Evolutionary conservation across 2,797 vertebrate species (phyloP), one percentile per base, ranked within the genome.

Genomic region (Craterocephalus amniculus): DNA sequence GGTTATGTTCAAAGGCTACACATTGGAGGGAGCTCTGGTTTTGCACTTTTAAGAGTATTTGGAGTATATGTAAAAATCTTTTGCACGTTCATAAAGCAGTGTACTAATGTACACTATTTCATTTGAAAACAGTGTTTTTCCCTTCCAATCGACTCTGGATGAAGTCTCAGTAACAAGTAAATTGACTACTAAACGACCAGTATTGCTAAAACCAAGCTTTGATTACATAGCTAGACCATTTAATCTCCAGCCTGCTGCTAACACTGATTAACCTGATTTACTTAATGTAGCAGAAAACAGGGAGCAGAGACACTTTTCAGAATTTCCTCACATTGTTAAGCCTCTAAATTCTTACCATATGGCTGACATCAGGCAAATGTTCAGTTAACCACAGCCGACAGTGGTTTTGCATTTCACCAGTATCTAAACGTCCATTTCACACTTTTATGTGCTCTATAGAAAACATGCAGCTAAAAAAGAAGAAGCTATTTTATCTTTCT

Each of bases 401-500:
- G 48, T 9, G 22, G n/a, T 11, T 24, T 51, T 3, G 76, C 65
- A 63, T 58, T 36, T 80, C 34, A 72, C 67, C 51, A 76, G 72
- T 48, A 35, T 79, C 45, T 70, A 31, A 31, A 66, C 70, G 77
- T 79, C 58, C 80, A 78, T 58, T 80, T 72, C n/a, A 6, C 20
- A 45, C 2, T 20, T 6, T 5, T 45, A 7, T 45, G 18, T 20
- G 6, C 43, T 45, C 18, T 34, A 5, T 34, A 34, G 3, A 34
- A 34, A 34, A 10, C 32, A 34, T 34, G 32, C 32, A 34, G 32
- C 32, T 34, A 34, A 24, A 24, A 22, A 8, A 2, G 7, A 49
- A 24, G 4, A 31, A 48, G 45, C 45, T 3, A n/a, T 24, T 49
- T 49, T 49, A 11, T 3, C n/a, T 49, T 5, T 24, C 7, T 49